Conservation (phyloP, 1,140 invertebrate species). For the Druon quercuslanigerum region DNA sequence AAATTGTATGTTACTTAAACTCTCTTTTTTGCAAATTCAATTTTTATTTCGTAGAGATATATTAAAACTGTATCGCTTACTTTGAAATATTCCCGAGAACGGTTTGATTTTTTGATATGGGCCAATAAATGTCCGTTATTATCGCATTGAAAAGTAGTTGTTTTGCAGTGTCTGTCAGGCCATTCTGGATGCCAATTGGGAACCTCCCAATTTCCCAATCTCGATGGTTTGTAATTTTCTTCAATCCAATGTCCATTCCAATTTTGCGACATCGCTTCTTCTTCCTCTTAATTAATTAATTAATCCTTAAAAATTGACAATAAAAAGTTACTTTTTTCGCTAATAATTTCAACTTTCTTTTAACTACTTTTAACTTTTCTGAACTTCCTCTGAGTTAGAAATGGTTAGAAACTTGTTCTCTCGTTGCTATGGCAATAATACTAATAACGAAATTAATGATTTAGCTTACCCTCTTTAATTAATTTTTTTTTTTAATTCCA, state of each 20-base stretch:
- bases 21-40: too few relatives aligned
- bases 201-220: slow-evolving; percentile 63
- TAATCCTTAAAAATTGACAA: background rate
- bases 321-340: background rate
- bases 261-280: slow-evolving; percentile 60
- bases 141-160: slow-evolving; percentile 56
- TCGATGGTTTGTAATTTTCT: slow-evolving; percentile 54
- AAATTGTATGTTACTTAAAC: too few relatives aligned
- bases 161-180: slow-evolving; percentile 57
- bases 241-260: slow-evolving; percentile 63
- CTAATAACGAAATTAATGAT: slow-evolving; percentile 28
- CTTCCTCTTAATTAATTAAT: background rate
- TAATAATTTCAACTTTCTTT: too few relatives aligned
- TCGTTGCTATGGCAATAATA: slow-evolving; percentile 41
- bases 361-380: too few relatives aligned
- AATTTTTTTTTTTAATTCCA: background rate
- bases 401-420: slow-evolving; percentile 23
- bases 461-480: background rate
- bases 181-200: slow-evolving; percentile 60
- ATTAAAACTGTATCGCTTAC: slow-evolving; percentile 37
- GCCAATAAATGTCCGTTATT: slow-evolving; percentile 54
- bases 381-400: background rate
- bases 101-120: slow-evolving; percentile 40
- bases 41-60: too few relatives aligned
- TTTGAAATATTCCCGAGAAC: slow-evolving; percentile 53